phyloP scores from a whole-genome alignment of 1,140 invertebrate genomes.

The Meteorus sp. region DNA sequence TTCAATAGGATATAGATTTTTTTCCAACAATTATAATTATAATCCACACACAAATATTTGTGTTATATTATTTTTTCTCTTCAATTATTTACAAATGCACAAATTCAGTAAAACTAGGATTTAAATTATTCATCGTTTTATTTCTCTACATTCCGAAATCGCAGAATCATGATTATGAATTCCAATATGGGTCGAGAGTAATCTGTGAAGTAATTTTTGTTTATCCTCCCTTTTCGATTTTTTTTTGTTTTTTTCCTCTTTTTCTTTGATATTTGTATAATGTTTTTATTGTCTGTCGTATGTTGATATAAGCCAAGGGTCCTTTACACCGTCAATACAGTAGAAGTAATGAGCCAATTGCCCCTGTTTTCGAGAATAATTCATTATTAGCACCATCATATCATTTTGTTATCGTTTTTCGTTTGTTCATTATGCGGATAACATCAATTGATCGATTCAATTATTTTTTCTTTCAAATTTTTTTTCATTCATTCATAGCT shows the following conservation, averaged over 20 bases:
- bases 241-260: too few species aligned
- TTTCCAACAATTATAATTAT: background rate
- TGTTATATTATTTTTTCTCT: constrained; percentile 35
- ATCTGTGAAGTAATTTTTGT: background rate
- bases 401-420: constrained; percentile 3
- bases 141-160: background rate
- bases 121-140: background rate
- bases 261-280: constrained; percentile 55
- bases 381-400: constrained; percentile 16
- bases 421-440: background rate
- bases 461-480: background rate
- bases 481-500: background rate
- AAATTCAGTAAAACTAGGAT: constrained; percentile 24
- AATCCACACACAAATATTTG: background rate
- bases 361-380: background rate
- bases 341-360: too few species aligned
- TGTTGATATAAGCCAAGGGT: constrained; percentile 34
- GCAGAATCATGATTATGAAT: background rate
- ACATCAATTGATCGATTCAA: too few species aligned
- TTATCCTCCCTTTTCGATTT: constrained; percentile 10
- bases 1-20: constrained; percentile 4
- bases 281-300: constrained; percentile 55
- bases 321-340: constrained; percentile 3
- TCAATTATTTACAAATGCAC: constrained; percentile 15
- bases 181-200: too few species aligned